Conservation (phyloP, 2,797 vertebrate species). For the Scleropages formosus region DNA sequence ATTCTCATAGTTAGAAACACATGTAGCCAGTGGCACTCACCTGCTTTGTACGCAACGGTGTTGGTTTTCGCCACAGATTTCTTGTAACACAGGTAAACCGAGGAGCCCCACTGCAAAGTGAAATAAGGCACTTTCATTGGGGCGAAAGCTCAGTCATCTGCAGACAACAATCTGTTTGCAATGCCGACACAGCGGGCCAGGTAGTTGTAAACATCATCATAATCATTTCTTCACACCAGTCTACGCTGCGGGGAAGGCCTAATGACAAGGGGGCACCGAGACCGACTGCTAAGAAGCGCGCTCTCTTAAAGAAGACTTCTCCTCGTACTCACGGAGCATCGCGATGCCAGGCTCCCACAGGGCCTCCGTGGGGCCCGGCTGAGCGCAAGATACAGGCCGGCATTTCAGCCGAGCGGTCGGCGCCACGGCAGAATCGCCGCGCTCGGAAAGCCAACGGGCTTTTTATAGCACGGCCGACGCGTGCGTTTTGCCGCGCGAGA, state of each 20-base stretch:
- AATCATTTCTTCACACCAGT: no score
- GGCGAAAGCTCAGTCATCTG: not conserved
- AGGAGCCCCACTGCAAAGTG: constrained; percentile 73
- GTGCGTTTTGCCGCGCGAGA: no score
- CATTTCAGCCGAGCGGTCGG: no score
- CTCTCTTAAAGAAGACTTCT: not conserved
- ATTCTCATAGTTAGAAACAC: not conserved
- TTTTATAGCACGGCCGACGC: constrained; percentile 4
- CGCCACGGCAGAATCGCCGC: no score
- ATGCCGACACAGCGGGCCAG: not conserved
- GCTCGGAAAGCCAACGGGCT: not conserved
- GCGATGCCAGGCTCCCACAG: no score
- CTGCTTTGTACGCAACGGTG: constrained; percentile 80
- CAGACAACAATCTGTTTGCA: not conserved
- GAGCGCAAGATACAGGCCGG: not conserved
- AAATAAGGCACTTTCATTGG: not conserved
- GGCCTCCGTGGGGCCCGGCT: not conserved
- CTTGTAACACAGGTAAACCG: constrained; percentile 80
- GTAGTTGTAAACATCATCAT: not conserved
- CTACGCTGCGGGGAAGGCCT: no score
- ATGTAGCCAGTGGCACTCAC: constrained; percentile 30
- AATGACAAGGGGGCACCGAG: no score
- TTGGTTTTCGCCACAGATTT: constrained; percentile 83
- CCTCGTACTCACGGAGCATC: not conserved
- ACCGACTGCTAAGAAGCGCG: no score